phyloP scores from a whole-genome alignment of 2,113 vertebrate species.

The Cryptomyrus ogoouensis region DNA sequence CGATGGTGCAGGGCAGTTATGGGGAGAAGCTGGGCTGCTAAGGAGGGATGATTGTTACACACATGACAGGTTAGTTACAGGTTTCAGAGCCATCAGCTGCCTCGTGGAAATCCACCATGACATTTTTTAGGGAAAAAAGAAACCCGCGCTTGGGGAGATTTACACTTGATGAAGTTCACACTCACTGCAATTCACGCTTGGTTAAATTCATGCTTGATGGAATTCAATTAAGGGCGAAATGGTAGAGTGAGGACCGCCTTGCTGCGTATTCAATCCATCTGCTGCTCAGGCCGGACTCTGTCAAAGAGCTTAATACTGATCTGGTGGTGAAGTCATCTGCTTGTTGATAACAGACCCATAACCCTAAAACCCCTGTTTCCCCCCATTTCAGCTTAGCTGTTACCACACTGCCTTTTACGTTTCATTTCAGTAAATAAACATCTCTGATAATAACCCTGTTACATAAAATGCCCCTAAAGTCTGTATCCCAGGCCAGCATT shows the following conservation, averaged over 20 bases:
- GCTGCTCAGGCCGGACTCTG: neutral
- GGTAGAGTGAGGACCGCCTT: neutral
- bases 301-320: neutral
- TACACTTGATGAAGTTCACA: neutral
- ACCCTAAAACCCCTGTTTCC: neutral
- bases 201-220: slow-evolving; percentile 1
- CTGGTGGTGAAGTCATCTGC: neutral
- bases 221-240: slow-evolving; percentile 6
- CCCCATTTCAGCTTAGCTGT: neutral
- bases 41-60: neutral
- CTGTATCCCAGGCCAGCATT: neutral
- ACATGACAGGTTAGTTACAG: neutral
- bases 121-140: neutral
- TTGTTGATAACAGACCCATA: neutral
- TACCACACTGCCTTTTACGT: neutral
- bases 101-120: neutral
- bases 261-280: neutral
- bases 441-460: neutral
- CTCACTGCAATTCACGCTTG: neutral
- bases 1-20: neutral
- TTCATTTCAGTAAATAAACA: neutral
- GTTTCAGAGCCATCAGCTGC: neutral
- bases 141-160: neutral
- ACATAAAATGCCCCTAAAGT: neutral
- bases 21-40: neutral